phyloP scores from a whole-genome alignment of 2,888 invertebrate species.

The Drosophila mayaguana region DNA sequence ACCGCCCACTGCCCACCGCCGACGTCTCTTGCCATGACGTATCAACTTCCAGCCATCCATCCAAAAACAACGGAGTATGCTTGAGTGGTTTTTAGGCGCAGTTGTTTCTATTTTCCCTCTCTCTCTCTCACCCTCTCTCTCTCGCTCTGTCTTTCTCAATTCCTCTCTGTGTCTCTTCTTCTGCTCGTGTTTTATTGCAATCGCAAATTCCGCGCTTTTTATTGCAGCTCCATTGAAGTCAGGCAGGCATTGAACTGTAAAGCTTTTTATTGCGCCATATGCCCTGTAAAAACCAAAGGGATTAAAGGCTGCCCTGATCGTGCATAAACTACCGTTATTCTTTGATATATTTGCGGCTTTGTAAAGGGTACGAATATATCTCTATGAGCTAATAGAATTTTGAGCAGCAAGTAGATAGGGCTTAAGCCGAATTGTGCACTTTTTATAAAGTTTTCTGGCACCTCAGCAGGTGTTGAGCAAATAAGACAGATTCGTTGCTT shows the following conservation, averaged over 20 bases:
- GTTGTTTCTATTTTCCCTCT: constrained; percentile 69
- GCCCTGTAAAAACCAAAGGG: constrained; percentile 33
- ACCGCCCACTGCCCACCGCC: neutral
- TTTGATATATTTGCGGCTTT: neutral
- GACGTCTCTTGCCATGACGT: neutral
- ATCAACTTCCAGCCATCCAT: neutral
- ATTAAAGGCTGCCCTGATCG: constrained; percentile 33
- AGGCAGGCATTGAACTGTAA: constrained; percentile 71
- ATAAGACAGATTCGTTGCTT: neutral
- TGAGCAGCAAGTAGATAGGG: neutral
- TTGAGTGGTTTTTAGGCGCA: constrained; percentile 79
- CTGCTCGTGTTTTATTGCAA: constrained; percentile 68
- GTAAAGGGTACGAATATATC: neutral
- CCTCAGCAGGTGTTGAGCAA: constrained; percentile 1
- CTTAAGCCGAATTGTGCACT: neutral
- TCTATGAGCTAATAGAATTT: constrained; percentile 13
- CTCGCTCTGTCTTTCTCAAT: constrained; percentile 17
- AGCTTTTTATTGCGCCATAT: constrained; percentile 42
- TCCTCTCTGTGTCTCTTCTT: neutral
- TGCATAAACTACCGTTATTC: neutral
- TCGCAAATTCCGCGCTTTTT: constrained; percentile 54
- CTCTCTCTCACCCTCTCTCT: constrained; percentile 30
- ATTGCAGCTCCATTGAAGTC: constrained; percentile 74
- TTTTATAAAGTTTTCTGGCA: neutral
- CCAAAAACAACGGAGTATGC: constrained; percentile 49